Base-by-base conservation (phyloP, 2,113 vertebrate genomes). In the Amblyornis subalaris region DNA sequence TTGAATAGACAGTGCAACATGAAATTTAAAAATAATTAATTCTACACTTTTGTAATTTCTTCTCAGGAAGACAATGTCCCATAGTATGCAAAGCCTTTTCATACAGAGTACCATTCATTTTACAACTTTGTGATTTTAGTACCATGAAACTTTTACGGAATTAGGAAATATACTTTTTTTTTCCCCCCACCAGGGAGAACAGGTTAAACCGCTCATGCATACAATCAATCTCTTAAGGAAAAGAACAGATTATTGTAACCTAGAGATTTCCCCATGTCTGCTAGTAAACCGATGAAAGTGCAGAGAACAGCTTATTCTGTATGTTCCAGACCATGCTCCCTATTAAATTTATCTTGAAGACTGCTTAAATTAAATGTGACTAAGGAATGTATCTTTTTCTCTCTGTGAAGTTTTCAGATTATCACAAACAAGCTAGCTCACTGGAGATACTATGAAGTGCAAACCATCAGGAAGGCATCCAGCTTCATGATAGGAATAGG, bases 381-480 rank as follows among this genome's bases (percentile, higher is more conserved):
- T 74, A 31, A 87, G 84, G 48, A 84, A 45, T 23, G 31, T 66
- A 57, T 65, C 54, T 22, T 58, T 83, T 93, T 90, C 23, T 86
- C 15, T 71, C 71, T 60, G 24, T 87, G 73, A 94, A 91, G 45
- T 80, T 96, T 87, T 80, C 70, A 96, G 85, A 76, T 90, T 31
- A 64, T 92, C 65, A 77, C 26, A 93, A 96, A 82, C 31, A 88
- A 90, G 42, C 69, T 25, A 83, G 40, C 51, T 87, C 78, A 79
- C 7, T 85, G 38, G 85, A 91, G 64, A 85, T 54, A 91, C 0
- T 8, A 90, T 55, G 47, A 75, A 90, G 62, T 76, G 84, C 81
- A 95, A 92, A 31, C 60, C 58, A 70, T 84, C 76, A 91, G 94
- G 94, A 96, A 96, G n/a, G 73, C 74, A 93, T 90, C 93, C 92